Evolutionary conservation across 2,888 invertebrate genomes (phyloP).

Genomic region (Glyphotaelius pellucidus): DNA sequence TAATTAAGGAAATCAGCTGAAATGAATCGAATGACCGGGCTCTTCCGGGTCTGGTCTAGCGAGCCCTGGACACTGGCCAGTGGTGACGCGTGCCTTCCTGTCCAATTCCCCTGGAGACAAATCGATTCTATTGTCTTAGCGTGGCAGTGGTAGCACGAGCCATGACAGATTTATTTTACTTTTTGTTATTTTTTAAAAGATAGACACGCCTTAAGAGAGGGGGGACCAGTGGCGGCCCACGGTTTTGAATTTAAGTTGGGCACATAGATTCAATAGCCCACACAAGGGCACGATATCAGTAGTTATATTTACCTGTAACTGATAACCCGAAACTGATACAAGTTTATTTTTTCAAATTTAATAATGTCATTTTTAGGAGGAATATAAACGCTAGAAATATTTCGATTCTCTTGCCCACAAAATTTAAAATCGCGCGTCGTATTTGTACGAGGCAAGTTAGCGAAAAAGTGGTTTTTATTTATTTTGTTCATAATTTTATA

Average conservation of each 20-base stretch:
- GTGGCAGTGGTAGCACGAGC: slow-evolving; percentile 30
- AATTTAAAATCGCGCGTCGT: too few species aligned
- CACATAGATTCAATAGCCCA: not conserved
- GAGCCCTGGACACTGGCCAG: not conserved
- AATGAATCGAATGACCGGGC: slow-evolving; percentile 7
- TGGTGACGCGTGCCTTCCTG: slow-evolving; percentile 29
- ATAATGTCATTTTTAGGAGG: too few species aligned
- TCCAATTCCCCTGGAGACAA: slow-evolving; percentile 4
- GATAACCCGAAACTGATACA: too few species aligned
- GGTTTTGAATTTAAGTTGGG: not conserved
- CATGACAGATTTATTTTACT: not conserved
- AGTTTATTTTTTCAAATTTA: too few species aligned
- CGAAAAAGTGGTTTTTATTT: too few species aligned
- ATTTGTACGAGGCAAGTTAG: too few species aligned
- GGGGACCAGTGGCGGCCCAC: not conserved
- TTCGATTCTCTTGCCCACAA: too few species aligned
- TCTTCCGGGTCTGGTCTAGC: slow-evolving; percentile 19
- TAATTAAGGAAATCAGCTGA: not conserved
- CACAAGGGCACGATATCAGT: too few species aligned
- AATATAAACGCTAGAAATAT: too few species aligned
- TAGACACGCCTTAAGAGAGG: not conserved
- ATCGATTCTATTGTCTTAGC: slow-evolving; percentile 35
- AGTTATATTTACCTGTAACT: too few species aligned
- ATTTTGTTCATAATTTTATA: too few species aligned
- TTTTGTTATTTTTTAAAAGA: not conserved